Evolutionary conservation across 2,888 invertebrate genomes (phyloP).

Genomic region (Megamerina dolium): DNA sequence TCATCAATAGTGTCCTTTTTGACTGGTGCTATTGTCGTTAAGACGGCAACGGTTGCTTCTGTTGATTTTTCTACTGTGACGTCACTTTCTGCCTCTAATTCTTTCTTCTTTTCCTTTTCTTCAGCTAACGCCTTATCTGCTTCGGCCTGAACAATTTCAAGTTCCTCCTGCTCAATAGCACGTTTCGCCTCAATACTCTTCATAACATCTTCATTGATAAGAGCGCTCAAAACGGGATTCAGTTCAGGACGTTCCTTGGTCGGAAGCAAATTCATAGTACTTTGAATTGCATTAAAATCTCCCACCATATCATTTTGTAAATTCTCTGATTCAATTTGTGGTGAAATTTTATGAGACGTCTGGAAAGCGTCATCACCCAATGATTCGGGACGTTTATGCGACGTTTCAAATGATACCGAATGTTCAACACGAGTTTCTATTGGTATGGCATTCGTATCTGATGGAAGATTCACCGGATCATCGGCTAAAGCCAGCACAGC

Average conservation of each 20-base stretch:
- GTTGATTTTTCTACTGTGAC: conserved; percentile 16
- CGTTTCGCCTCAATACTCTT: conserved; percentile 52
- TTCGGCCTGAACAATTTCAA: conserved; percentile 35
- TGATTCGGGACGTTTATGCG: conserved; percentile 60
- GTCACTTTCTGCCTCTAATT: conserved; percentile 5
- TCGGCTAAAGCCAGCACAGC: conserved; percentile 29
- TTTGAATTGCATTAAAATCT: conserved; percentile 26
- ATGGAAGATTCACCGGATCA: conserved; percentile 1
- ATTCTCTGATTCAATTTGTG: conserved; percentile 12
- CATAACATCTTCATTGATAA: conserved; percentile 51
- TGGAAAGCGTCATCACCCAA: conserved; percentile 41
- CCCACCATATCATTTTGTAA: conserved; percentile 13
- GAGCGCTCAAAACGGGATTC: conserved; percentile 48
- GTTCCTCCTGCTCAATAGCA: conserved; percentile 41
- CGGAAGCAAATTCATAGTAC: conserved; percentile 42
- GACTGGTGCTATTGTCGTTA: conserved; percentile 35
- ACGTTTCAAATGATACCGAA: conserved; percentile 56
- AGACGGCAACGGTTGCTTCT: conserved; percentile 24
- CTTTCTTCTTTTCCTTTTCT: conserved; percentile 19
- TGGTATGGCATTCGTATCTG: conserved; percentile 12
- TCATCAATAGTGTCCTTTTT: conserved; percentile 29
- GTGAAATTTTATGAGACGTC: conserved; percentile 41
- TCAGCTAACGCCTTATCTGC: conserved; percentile 26
- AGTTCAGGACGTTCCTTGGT: conserved; percentile 49
- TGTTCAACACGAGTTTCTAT: conserved; percentile 19